Conservation (phyloP, 2,113 vertebrate genomes). For the Tetrao urogallus region DNA sequence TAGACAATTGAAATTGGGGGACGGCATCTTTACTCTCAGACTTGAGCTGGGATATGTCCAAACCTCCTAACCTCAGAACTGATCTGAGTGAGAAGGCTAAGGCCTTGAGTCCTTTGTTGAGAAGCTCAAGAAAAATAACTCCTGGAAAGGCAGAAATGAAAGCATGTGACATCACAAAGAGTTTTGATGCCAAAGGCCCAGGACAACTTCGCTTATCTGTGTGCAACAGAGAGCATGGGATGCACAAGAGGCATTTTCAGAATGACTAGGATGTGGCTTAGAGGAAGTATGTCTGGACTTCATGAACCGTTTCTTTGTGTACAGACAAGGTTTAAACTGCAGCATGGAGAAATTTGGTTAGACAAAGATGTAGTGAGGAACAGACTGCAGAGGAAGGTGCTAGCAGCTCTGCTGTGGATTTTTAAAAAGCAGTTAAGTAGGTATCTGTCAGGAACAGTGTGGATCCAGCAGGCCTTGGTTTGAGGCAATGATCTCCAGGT, state of each 20-base stretch:
- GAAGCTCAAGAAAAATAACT: not conserved
- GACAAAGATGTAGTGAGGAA: not conserved
- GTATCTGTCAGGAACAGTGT: not conserved
- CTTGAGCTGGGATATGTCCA: not conserved
- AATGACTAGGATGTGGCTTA: not conserved
- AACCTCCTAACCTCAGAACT: not conserved
- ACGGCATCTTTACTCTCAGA: not conserved
- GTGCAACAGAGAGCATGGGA: not conserved
- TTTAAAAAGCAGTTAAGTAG: not conserved
- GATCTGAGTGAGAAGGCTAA: not conserved
- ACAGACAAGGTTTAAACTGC: not conserved
- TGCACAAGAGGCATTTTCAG: not conserved
- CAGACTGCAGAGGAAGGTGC: not conserved
- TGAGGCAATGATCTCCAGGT: not conserved
- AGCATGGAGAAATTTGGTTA: not conserved
- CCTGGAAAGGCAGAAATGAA: not conserved
- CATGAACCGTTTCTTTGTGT: not conserved
- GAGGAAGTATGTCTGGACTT: not conserved
- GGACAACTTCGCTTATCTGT: accelerated
- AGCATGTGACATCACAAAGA: not conserved
- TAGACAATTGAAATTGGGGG: not conserved
- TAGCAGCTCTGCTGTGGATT: not conserved
- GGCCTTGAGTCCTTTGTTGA: not conserved
- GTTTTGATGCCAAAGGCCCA: not conserved
- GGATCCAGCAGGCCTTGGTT: not conserved